Conservation (phyloP, 2,113 vertebrate species). For the Caranx ignobilis region DNA sequence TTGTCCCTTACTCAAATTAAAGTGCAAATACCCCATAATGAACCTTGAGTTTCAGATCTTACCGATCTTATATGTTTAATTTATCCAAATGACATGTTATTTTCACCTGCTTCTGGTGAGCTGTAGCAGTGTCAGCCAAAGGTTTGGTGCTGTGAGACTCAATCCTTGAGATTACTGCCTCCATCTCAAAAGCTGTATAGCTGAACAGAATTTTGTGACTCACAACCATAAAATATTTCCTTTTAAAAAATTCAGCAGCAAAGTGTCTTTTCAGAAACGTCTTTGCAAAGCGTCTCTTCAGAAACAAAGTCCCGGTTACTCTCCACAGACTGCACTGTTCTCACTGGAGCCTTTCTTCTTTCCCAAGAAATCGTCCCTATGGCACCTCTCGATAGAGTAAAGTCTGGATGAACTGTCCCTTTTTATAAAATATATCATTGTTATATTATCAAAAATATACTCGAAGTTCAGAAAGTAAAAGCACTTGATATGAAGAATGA, state of each 20-base stretch:
- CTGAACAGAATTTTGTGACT: background rate
- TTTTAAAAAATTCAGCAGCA: conserved; percentile 31
- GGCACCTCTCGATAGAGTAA: background rate
- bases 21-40: background rate
- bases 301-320: conserved; percentile 1
- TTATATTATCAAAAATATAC: background rate
- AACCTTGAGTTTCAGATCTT: background rate
- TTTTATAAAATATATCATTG: background rate
- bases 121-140: background rate
- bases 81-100: background rate
- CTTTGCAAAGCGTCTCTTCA: background rate
- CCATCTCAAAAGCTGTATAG: background rate
- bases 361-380: background rate
- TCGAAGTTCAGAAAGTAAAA: background rate
- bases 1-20: conserved; percentile 26
- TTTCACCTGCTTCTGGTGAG: background rate
- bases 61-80: background rate
- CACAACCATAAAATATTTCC: conserved; percentile 14
- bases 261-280: conserved; percentile 12
- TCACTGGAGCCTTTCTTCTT: background rate
- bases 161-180: background rate
- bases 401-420: background rate
- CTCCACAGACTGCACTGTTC: conserved; percentile 2
- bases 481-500: background rate
- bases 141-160: background rate